phyloP scores from a whole-genome alignment of 2,113 vertebrate genomes.

The Strix aluco region DNA sequence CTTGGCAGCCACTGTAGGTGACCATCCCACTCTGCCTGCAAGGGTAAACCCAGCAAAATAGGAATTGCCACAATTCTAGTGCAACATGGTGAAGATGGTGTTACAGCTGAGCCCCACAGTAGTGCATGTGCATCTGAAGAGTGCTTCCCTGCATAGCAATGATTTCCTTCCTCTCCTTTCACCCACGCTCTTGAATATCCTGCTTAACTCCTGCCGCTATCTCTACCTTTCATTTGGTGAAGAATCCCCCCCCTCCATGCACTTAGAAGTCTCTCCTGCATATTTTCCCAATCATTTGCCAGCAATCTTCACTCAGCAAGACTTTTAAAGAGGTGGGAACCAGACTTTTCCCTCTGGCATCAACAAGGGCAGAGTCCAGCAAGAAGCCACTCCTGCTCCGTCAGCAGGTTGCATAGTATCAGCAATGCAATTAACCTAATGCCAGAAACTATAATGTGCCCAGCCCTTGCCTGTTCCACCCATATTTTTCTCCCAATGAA shows the following conservation, averaged over 20 bases:
- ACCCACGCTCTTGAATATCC: accelerated
- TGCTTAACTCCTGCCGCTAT: background rate
- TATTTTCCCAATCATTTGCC: background rate
- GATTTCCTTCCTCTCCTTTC: background rate
- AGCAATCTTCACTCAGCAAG: background rate
- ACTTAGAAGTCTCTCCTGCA: background rate
- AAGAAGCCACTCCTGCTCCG: background rate
- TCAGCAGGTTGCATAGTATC: conserved; percentile 47
- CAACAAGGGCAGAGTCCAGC: conserved; percentile 48
- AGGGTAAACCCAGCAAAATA: background rate
- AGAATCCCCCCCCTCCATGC: background rate
- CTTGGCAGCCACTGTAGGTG: background rate
- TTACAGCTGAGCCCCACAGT: background rate
- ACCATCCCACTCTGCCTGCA: accelerated
- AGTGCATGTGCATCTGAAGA: background rate
- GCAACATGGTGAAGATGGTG: background rate
- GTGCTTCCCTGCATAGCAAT: background rate
- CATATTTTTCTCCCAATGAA: background rate
- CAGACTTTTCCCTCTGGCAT: conserved; percentile 32
- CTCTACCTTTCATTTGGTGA: background rate
- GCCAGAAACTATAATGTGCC: background rate
- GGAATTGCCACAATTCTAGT: background rate
- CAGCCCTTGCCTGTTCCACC: conserved; percentile 18
- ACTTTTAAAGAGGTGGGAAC: background rate
- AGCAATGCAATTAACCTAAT: conserved; percentile 7